A percentile compares a stretch with the other conserved stretches of the same genome.
Conservation (phyloP, 2,797 vertebrate genomes). For the Malurus leucopterus region DNA sequence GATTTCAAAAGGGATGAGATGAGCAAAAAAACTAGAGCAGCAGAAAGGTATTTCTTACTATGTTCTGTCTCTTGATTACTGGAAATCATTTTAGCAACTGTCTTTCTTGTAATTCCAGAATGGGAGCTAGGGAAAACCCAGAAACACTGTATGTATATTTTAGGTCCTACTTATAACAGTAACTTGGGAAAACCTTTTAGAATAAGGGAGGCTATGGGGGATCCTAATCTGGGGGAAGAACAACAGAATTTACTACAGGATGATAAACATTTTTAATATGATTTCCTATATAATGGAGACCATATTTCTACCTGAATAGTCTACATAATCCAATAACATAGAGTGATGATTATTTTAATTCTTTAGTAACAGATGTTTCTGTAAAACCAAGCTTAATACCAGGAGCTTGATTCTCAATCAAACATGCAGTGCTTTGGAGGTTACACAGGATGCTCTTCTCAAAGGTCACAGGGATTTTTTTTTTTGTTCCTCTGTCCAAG, state of each 20-base stretch:
- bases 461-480: neutral
- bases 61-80: neutral
- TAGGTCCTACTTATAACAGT: neutral
- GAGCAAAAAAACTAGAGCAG: neutral
- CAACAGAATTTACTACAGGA: neutral
- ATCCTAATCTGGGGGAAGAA: neutral
- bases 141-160: neutral
- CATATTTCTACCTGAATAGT: neutral
- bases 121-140: neutral
- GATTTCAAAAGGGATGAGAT: neutral
- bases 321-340: neutral
- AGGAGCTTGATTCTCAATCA: neutral
- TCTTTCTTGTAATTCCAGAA: neutral
- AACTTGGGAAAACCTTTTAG: neutral
- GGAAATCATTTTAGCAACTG: neutral
- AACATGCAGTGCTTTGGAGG: neutral
- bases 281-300: neutral
- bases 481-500: neutral
- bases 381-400: neutral
- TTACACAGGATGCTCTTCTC: neutral
- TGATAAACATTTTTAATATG: neutral
- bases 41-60: neutral
- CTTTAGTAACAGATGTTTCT: neutral
- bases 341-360: neutral
- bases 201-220: neutral